Base-by-base conservation (phyloP, 2,113 vertebrate species). In the Peromyscus polionotus region DNA sequence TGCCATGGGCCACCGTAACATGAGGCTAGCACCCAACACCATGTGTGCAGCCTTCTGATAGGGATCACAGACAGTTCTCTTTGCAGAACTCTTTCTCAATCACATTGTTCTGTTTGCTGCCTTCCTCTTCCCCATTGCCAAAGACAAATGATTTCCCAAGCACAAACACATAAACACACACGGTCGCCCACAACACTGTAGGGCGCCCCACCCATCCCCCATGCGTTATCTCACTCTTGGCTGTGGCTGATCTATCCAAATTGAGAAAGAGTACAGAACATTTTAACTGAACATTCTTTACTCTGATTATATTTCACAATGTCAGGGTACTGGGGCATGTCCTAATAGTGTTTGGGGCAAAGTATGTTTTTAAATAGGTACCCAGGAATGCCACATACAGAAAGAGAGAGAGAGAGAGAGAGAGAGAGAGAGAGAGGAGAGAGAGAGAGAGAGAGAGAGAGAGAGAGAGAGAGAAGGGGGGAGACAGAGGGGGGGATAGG, bases 111-210 rank as follows among this genome's bases (percentile, higher is more conserved):
- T 97, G 75, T 96, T 97, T 95, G 88, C 70, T 77, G 20, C 57
- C 94, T 88, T 97, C 59, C 93, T 93, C 95, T 75, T 84, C 20
- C 68, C 12, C 81, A 36, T 39, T 96, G 96, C 97, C 96, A 96
- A 97, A 96, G 86, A 91, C 95, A 95, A 94, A 77, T 33, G 89
- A 95, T 98, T 98, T 97, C 97, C 88, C 97, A 98, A 97, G 97
- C 91, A 63, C 67, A 72, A 83, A 31, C 86, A 90, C 85, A 80
- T 84, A 68, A 70, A 80, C 59, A 95, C n/a, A 63, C 84, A 45
- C 70, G 45, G 85, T 93, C 67, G 68, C 51, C 88, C 51, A 26
- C 28, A 36, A 93, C 57, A 92, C 11, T 59, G 54, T 0, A 63
- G 19, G 17, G 42, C 13, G 22, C 88, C 90, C 77, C 67, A 51